phyloP scores from a whole-genome alignment of 2,113 vertebrate genomes.

The Mormyrus iriodes region DNA sequence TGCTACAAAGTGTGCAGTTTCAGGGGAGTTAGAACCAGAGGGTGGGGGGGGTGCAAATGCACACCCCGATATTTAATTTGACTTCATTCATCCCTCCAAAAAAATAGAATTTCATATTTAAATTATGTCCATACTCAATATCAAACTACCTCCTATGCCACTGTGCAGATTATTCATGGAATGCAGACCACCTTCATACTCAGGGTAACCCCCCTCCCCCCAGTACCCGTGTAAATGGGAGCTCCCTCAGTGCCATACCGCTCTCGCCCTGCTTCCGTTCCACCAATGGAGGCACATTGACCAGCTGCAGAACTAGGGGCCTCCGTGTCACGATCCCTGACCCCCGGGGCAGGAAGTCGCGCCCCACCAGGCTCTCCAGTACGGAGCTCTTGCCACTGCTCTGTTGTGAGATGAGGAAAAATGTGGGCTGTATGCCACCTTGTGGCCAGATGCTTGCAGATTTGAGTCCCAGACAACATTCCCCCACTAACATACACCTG shows the following conservation, averaged over 20 bases:
- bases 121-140: neutral
- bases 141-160: neutral
- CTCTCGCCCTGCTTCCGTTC: constrained; percentile 53
- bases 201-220: neutral
- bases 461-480: neutral
- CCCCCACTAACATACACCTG: neutral
- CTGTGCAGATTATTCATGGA: neutral
- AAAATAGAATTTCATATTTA: neutral
- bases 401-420: constrained; percentile 47
- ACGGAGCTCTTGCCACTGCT: constrained; percentile 73
- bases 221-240: neutral
- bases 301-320: constrained; percentile 68
- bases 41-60: neutral
- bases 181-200: neutral
- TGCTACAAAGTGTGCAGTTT: neutral
- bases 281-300: constrained; percentile 54
- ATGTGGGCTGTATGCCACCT: constrained; percentile 18
- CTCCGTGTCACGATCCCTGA: constrained; percentile 68
- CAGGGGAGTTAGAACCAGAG: neutral
- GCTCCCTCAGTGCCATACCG: constrained; percentile 38
- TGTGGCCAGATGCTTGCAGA: neutral
- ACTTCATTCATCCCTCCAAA: neutral
- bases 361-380: constrained; percentile 67
- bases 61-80: neutral
- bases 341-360: constrained; percentile 68